Evolutionary conservation across 2,797 vertebrate species (phyloP).

Genomic region (Muscicapa striata): DNA sequence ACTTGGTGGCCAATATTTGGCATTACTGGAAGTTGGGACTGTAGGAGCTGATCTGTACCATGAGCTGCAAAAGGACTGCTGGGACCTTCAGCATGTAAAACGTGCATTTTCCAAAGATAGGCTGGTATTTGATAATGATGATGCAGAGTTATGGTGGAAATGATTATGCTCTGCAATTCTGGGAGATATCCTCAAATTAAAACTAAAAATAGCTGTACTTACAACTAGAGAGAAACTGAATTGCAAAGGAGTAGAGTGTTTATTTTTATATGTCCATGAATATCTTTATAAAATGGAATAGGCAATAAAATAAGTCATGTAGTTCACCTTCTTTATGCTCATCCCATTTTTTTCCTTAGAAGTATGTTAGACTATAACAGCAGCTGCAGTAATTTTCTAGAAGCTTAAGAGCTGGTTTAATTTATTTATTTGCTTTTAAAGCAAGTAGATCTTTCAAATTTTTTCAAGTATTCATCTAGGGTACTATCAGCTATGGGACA

Average conservation of each 20-base stretch:
- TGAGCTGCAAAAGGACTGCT: background rate
- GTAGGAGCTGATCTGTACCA: background rate
- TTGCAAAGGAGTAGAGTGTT: constrained; percentile 27
- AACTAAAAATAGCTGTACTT: constrained; percentile 57
- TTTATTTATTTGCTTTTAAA: constrained; percentile 13
- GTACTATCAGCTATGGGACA: background rate
- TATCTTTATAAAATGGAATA: constrained; percentile 29
- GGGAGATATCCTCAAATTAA: constrained; percentile 52
- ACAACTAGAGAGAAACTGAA: constrained; percentile 27
- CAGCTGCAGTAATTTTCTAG: background rate
- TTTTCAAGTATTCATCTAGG: background rate
- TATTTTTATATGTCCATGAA: constrained; percentile 42
- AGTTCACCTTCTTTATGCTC: constrained; percentile 7
- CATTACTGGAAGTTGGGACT: background rate
- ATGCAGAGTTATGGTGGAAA: constrained; percentile 19
- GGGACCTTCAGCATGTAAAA: background rate
- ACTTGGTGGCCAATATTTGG: background rate
- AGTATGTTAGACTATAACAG: background rate
- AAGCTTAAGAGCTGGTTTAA: background rate
- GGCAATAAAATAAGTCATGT: background rate
- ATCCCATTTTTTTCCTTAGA: background rate
- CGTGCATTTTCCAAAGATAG: constrained; percentile 20
- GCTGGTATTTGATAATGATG: constrained; percentile 16
- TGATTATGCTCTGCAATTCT: constrained; percentile 42
- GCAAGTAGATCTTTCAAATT: background rate